Percentiles rank a stretch among this genome's conserved stretches.
Evolutionary conservation across 2,888 invertebrate genomes (phyloP).

Genomic region (Thera obeliscata): DNA sequence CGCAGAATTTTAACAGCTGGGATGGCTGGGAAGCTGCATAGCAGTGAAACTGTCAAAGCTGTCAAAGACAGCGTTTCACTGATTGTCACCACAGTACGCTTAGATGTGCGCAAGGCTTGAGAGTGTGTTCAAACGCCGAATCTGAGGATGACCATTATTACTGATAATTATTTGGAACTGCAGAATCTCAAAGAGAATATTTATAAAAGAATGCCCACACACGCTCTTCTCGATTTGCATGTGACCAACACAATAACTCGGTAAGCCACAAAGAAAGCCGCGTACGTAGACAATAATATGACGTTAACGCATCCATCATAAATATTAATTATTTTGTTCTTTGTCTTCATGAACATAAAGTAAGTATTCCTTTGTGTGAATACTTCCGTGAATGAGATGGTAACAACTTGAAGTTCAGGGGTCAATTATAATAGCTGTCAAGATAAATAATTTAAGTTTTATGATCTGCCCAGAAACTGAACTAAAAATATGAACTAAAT

Average conservation of each 20-base stretch:
- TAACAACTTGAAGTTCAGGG: slow-evolving; percentile 27
- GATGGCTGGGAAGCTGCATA: no score
- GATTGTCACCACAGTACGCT: no score
- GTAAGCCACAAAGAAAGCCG: slow-evolving; percentile 34
- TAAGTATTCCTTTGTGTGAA: slow-evolving; percentile 28
- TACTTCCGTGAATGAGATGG: slow-evolving; percentile 31
- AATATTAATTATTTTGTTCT: slow-evolving; percentile 38
- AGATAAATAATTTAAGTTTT: neutral
- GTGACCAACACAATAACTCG: slow-evolving; percentile 21
- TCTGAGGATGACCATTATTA: no score
- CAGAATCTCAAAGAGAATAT: no score
- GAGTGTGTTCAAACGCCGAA: no score
- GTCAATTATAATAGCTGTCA: slow-evolving; percentile 7
- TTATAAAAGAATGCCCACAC: slow-evolving; percentile 12
- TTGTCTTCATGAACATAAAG: slow-evolving; percentile 30
- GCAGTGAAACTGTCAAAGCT: no score
- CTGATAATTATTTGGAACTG: no score
- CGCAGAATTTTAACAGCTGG: no score
- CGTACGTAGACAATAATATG: slow-evolving; percentile 28
- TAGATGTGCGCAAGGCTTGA: no score
- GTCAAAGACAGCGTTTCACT: no score
- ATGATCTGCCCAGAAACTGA: neutral
- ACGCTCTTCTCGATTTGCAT: slow-evolving; percentile 17
- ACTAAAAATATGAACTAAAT: no score
- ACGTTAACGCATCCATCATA: slow-evolving; percentile 38